phyloP scores from a whole-genome alignment of 1,140 invertebrate species.

The Drosophila tani region DNA sequence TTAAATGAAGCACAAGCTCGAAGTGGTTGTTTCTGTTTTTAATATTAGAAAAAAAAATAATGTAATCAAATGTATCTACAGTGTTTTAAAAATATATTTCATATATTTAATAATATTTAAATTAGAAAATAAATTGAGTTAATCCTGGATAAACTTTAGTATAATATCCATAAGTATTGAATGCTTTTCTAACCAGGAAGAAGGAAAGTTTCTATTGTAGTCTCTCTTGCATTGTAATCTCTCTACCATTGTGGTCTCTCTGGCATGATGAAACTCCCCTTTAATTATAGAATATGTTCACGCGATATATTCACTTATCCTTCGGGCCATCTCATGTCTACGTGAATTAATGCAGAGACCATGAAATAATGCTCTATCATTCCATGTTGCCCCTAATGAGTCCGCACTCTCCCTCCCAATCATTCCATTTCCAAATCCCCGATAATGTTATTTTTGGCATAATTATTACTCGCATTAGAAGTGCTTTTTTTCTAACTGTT shows the following conservation, averaged over 20 bases:
- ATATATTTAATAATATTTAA: not conserved
- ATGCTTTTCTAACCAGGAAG: too few relatives aligned
- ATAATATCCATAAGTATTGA: too few relatives aligned
- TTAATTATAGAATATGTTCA: constrained; percentile 14
- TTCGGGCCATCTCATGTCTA: constrained; percentile 40
- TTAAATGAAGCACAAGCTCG: too few relatives aligned
- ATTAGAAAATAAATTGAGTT: not conserved
- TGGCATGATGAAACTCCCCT: not conserved
- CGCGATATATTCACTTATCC: constrained; percentile 13
- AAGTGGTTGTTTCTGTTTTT: too few relatives aligned
- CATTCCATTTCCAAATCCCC: constrained; percentile 17
- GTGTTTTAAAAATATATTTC: too few relatives aligned
- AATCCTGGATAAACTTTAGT: too few relatives aligned
- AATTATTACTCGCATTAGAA: constrained; percentile 65
- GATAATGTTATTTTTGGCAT: constrained; percentile 33
- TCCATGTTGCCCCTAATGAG: constrained; percentile 52
- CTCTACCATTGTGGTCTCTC: not conserved
- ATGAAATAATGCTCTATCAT: constrained; percentile 26
- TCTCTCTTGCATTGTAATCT: too few relatives aligned
- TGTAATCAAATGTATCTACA: too few relatives aligned
- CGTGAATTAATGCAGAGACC: constrained; percentile 65
- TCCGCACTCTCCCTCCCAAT: constrained; percentile 5
- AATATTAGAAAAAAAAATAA: not conserved
- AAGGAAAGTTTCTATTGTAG: too few relatives aligned
- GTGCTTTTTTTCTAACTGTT: constrained; percentile 27